These are phyloP conservation scores for Melospiza georgiana DNA, from an alignment of 2,113 vertebrate species.

Conservation along the genomic window DNA sequence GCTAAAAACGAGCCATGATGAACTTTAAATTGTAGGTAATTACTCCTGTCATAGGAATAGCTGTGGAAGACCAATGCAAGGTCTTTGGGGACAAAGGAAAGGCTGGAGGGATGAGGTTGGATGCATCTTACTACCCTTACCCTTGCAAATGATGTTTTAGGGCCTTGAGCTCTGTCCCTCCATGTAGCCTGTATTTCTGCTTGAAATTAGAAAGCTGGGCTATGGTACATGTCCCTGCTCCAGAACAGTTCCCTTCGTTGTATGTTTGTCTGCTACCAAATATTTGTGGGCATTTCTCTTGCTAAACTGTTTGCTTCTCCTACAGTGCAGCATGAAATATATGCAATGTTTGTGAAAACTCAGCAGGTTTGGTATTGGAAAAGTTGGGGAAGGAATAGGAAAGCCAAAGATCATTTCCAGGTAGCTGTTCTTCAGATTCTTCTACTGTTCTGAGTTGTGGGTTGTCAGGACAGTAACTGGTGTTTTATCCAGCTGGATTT, in stretches of 20 bases:
- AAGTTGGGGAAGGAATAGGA: background rate
- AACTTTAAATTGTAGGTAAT: conserved; percentile 1
- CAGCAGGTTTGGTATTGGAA: background rate
- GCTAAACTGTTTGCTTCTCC: background rate
- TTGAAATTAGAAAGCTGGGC: background rate
- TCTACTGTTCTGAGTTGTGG: background rate
- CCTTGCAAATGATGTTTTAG: background rate
- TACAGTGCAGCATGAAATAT: background rate
- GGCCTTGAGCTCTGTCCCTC: background rate
- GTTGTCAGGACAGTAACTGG: background rate
- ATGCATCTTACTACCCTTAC: background rate
- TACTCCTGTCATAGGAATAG: background rate
- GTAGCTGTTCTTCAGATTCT: background rate
- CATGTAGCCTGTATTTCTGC: background rate
- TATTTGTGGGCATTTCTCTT: background rate
- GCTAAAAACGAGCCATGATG: background rate
- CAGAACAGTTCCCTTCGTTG: background rate
- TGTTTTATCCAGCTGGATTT: conserved; percentile 28
- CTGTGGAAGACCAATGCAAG: background rate
- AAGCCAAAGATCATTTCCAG: background rate
- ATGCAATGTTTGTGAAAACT: background rate
- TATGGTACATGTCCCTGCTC: background rate
- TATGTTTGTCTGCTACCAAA: background rate
- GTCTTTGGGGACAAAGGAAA: background rate
- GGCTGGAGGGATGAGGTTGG: background rate